Base-by-base conservation (phyloP, 1,140 invertebrate genomes). In the Paramacrobiotus metropolitanus region DNA sequence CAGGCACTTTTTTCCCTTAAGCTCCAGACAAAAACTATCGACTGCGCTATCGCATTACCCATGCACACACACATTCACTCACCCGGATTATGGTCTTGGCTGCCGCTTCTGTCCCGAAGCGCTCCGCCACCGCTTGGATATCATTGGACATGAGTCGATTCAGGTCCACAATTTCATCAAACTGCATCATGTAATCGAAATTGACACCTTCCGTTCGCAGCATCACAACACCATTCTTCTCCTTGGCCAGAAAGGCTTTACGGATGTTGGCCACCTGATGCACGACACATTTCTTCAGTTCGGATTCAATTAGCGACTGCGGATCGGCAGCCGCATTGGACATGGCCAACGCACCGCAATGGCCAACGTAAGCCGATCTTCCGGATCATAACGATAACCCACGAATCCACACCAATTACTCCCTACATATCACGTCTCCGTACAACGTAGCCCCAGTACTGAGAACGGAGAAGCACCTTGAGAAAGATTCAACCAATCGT, bases 101-200 rank as follows among this genome's bases (percentile, higher is more conserved):
- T 0, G 91, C 93, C 9, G 94, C 93, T 77, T 98, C 94, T 65
- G 98, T 93, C 15, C 94, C 94, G 71, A 94, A 98, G 2, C 66
- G 73, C 4, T 81, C 75, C 0, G 87, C 84, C 65, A 98, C 84
- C 3, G 81, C 81, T 68, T 95, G 87, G 62, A 98, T 87, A 69
- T 97, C 88, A 69, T 99, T 99, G 9, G 84, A 86, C 70, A 95
- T 93, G 0, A 97, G 70, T 63, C 77, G 79, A 68, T 87, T 83
- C 2, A 96, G 70, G 71, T 95, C 83, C n/a, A 97, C 70, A 18
- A 89, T 70, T 59, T 86, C 73, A 61, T 80, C 74, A 69, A 87
- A 84, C 66, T 85, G 82, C 67, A 83, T 86, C 79, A 97, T 84
- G 77, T 87, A 85, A 77, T 83, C 65, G 2, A 70, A 68, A 70